Percentiles rank a stretch among this genome's conserved stretches.
phyloP scores from a whole-genome alignment of 2,113 vertebrate species.

The Piaya cayana region DNA sequence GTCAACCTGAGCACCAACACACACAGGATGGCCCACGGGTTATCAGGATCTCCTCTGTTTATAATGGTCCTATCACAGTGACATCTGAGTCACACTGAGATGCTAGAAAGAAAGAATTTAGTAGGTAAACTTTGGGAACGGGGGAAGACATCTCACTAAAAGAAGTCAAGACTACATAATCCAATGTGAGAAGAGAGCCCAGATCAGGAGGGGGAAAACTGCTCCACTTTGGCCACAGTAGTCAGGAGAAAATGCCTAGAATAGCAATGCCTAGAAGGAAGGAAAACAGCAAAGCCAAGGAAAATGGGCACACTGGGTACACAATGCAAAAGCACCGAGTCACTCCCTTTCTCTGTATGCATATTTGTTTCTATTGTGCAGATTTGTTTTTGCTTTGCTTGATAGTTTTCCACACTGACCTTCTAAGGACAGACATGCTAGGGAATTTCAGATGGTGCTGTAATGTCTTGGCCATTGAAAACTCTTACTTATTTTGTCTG shows the following conservation, averaged over 20 bases:
- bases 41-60: neutral
- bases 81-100: neutral
- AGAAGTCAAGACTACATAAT: neutral
- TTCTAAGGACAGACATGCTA: constrained; percentile 33
- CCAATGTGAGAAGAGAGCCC: neutral
- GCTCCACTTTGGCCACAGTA: neutral
- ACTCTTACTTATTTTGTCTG: constrained; percentile 63
- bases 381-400: neutral
- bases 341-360: neutral
- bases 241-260: neutral
- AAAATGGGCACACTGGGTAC: neutral
- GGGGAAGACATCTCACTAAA: neutral
- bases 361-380: neutral
- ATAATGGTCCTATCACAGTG: neutral
- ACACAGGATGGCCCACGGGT: neutral
- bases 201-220: rapidly evolving
- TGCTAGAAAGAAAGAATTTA: neutral
- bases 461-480: constrained; percentile 61
- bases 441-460: constrained; percentile 61
- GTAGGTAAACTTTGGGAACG: neutral
- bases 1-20: neutral
- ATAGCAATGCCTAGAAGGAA: neutral
- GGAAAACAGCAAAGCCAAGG: constrained; percentile 12
- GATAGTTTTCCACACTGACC: neutral
- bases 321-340: constrained; percentile 1